Conservation (phyloP, 1,140 invertebrate genomes). For the Callitettix versicolor region DNA sequence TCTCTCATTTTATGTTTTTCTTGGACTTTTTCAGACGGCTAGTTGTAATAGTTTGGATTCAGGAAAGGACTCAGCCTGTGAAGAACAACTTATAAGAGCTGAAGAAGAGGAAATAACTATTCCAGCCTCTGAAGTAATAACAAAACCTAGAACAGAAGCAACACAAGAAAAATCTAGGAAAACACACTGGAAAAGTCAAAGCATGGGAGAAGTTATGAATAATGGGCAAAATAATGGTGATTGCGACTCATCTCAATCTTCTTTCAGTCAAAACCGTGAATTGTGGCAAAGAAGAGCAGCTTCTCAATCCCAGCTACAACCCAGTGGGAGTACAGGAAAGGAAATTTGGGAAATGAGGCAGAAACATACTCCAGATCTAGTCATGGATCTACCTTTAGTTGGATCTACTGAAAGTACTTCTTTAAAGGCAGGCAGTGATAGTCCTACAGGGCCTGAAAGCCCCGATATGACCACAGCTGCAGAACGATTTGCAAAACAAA, state of each 20-base stretch:
- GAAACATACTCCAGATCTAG: conserved; percentile 75
- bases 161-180: conserved; percentile 11
- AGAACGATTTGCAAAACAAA: conserved; percentile 63
- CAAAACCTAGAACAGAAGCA: background rate
- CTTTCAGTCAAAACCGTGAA: conserved; percentile 42
- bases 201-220: conserved; percentile 31
- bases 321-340: conserved; percentile 20
- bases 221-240: conserved; percentile 15
- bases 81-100: conserved; percentile 9
- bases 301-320: conserved; percentile 38
- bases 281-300: conserved; percentile 49
- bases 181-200: conserved; percentile 39
- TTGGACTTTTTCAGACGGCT: conserved; percentile 16
- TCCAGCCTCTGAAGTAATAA: background rate
- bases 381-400: conserved; percentile 66
- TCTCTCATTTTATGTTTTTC: too few relatives aligned
- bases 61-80: conserved; percentile 17
- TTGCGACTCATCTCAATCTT: conserved; percentile 17
- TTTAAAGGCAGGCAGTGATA: conserved; percentile 6
- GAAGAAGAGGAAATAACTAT: conserved; percentile 1
- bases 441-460: conserved; percentile 41
- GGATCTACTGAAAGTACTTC: conserved; percentile 11
- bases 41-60: conserved; percentile 21
- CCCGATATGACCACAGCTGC: conserved; percentile 61
- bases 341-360: conserved; percentile 41